These are phyloP conservation scores for Oostethus manadensis DNA, from an alignment of 2,113 vertebrate genomes.

Conservation along the genomic window DNA sequence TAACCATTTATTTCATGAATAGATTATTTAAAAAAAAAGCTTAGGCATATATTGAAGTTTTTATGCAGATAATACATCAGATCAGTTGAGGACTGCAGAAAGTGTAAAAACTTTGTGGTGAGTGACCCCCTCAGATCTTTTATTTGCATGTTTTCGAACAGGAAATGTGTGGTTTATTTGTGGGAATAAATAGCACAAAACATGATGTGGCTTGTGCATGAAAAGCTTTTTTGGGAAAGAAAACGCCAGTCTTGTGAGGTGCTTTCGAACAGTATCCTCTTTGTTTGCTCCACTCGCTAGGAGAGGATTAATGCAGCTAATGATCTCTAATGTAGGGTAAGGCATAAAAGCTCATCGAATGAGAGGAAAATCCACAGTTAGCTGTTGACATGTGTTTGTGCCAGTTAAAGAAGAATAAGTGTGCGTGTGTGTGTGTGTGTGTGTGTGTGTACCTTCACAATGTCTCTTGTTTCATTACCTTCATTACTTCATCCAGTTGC, in stretches of 20 bases:
- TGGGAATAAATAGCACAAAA: background rate
- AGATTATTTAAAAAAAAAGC: too few relatives aligned
- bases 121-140: background rate
- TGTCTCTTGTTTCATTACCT: slow-evolving; percentile 23
- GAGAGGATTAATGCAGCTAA: slow-evolving; percentile 61
- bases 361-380: slow-evolving; percentile 24
- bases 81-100: background rate
- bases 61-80: background rate
- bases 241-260: slow-evolving; percentile 64
- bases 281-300: slow-evolving; percentile 46
- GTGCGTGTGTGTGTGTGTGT: slow-evolving; percentile 8
- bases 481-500: background rate
- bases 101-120: background rate
- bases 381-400: slow-evolving; percentile 6
- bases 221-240: slow-evolving; percentile 27
- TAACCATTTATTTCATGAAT: too few relatives aligned
- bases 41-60: too few relatives aligned
- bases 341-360: slow-evolving; percentile 41
- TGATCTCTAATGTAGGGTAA: slow-evolving; percentile 54
- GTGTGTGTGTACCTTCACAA: slow-evolving; percentile 2
- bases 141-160: background rate
- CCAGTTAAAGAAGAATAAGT: background rate
- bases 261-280: slow-evolving; percentile 61
- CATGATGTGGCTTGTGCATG: slow-evolving; percentile 17
- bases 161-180: background rate